These are phyloP conservation scores for Aspidapion aeneum DNA, from an alignment of 2,888 invertebrate genomes.

Conservation along the genomic window DNA sequence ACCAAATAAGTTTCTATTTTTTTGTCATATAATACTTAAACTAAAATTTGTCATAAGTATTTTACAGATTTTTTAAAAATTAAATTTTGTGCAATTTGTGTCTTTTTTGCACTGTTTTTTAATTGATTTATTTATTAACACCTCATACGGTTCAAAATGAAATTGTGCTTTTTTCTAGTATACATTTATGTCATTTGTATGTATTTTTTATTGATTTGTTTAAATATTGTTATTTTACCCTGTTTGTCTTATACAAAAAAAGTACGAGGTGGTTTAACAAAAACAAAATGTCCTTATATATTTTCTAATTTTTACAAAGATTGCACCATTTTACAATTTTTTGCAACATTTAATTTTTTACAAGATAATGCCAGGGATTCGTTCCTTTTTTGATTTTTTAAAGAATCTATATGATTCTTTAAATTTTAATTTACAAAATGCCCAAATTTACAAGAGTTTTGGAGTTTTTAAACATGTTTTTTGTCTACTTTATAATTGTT, in stretches of 20 bases:
- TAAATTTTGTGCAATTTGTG: conserved; percentile 10
- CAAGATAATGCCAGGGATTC: conserved; percentile 49
- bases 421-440: conserved; percentile 25
- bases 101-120: conserved; percentile 18
- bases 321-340: conserved; percentile 47
- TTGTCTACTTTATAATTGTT: not conserved
- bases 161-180: conserved; percentile 11
- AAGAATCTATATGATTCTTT: conserved; percentile 33
- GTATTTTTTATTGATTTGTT: conserved; percentile 32
- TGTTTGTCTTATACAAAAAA: conserved; percentile 36
- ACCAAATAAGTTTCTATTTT: conserved; percentile 50
- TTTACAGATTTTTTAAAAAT: conserved; percentile 20
- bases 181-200: conserved; percentile 35
- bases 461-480: not conserved
- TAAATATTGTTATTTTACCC: conserved; percentile 47
- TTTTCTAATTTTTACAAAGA: conserved; percentile 43
- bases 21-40: conserved; percentile 40
- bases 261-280: conserved; percentile 44
- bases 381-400: conserved; percentile 45
- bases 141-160: conserved; percentile 38
- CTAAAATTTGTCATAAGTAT: conserved; percentile 20
- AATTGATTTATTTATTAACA: conserved; percentile 35
- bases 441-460: conserved; percentile 22
- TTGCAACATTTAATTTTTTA: conserved; percentile 46
- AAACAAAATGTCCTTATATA: conserved; percentile 32